These are phyloP conservation scores for Amblyornis subalaris DNA, from an alignment of 2,113 vertebrate genomes.

Conservation along the genomic window DNA sequence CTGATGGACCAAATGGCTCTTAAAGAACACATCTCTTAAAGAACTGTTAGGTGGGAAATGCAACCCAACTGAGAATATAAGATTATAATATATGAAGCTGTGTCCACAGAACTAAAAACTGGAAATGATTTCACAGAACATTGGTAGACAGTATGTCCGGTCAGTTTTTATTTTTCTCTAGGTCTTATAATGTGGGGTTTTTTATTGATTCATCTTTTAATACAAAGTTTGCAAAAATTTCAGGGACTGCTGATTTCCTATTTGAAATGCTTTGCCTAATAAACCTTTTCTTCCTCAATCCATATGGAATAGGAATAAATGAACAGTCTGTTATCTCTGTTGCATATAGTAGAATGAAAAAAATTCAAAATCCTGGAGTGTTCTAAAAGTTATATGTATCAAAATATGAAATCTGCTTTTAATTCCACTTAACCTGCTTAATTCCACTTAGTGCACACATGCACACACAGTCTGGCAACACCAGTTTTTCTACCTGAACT, in stretches of 20 bases:
- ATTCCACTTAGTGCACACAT: background rate
- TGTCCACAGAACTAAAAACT: background rate
- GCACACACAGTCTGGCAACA: background rate
- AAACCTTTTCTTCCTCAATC: background rate
- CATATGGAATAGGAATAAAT: background rate
- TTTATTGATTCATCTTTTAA: background rate
- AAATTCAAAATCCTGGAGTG: fast-evolving
- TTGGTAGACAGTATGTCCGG: background rate
- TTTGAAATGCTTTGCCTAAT: background rate
- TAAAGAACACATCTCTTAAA: background rate
- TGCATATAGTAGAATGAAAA: background rate
- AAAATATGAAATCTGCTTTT: background rate
- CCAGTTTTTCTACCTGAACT: background rate
- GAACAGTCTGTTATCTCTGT: background rate
- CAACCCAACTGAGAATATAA: background rate
- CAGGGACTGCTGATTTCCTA: background rate
- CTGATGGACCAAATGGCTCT: background rate
- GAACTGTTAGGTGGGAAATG: background rate
- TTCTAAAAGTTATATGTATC: background rate
- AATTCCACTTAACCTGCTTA: background rate
- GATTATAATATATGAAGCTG: background rate
- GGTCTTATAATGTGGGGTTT: fast-evolving
- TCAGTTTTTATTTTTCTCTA: background rate
- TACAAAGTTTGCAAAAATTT: background rate
- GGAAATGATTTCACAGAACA: background rate